These are phyloP conservation scores for Sebastes nivosus DNA, from an alignment of 2,797 vertebrate genomes.

Conservation along the genomic window DNA sequence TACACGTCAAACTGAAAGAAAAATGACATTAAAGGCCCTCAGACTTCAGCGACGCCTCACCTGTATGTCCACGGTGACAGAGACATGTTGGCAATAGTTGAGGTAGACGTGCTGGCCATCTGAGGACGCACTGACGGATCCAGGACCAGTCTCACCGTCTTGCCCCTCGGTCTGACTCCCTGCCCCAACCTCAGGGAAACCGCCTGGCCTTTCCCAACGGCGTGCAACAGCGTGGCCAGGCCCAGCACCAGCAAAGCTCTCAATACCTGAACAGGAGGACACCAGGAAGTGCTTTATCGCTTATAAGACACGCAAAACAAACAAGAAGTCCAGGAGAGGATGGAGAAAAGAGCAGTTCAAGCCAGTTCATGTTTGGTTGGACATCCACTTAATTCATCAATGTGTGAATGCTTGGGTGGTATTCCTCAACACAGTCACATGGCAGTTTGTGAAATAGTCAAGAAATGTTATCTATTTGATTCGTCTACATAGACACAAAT, in stretches of 20 bases:
- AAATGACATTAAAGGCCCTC: neutral
- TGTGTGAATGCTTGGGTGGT: too few species aligned
- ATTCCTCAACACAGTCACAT: too few species aligned
- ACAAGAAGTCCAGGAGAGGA: neutral
- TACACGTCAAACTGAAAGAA: neutral
- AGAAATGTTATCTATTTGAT: too few species aligned
- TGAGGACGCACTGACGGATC: neutral
- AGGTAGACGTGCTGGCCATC: fast-evolving
- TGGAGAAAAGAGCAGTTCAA: neutral
- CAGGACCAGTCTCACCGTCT: slow-evolving; percentile 24
- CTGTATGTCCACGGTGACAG: slow-evolving; percentile 80
- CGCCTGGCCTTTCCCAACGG: fast-evolving
- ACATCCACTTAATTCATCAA: neutral
- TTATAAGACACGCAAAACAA: neutral
- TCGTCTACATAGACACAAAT: too few species aligned
- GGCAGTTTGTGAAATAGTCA: too few species aligned
- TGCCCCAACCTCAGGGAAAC: neutral
- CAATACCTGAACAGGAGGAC: slow-evolving; percentile 39
- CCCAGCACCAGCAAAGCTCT: slow-evolving; percentile 58
- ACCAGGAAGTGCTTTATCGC: neutral
- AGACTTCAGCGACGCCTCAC: slow-evolving; percentile 56
- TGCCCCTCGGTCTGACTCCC: neutral
- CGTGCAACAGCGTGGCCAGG: slow-evolving; percentile 13
- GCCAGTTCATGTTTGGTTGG: neutral
- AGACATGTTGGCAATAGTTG: slow-evolving; percentile 59